phyloP scores from a whole-genome alignment of 2,797 vertebrate genomes.

The Siniperca obscura region DNA sequence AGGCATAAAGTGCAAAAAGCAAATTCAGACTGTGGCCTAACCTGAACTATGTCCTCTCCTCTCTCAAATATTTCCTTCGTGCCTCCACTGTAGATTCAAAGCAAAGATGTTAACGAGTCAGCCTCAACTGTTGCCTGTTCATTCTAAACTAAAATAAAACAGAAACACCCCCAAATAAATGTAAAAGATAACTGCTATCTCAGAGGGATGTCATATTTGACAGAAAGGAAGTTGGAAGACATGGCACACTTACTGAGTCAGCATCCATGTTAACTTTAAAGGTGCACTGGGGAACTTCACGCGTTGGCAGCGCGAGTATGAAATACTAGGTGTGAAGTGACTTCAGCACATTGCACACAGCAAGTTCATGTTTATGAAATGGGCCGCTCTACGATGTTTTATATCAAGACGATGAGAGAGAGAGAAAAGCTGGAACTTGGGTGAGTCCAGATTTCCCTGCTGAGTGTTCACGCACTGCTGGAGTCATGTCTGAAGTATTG shows the following conservation, averaged over 20 bases:
- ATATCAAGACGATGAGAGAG: background rate
- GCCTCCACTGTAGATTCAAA: background rate
- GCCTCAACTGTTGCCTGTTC: background rate
- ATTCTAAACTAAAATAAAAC: background rate
- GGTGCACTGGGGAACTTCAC: background rate
- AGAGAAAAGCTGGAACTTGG: slow-evolving; percentile 2
- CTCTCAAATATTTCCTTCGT: background rate
- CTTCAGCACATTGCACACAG: background rate
- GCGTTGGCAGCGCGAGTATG: background rate
- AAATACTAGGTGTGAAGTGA: background rate
- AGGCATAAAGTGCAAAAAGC: background rate
- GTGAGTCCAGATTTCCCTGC: slow-evolving; percentile 31
- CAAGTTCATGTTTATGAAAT: background rate
- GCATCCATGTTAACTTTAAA: background rate
- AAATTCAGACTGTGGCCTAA: background rate
- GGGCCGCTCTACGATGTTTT: slow-evolving; percentile 1
- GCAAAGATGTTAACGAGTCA: slow-evolving; percentile 2
- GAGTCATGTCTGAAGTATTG: slow-evolving; percentile 33
- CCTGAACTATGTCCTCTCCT: background rate
- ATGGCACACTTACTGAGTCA: background rate
- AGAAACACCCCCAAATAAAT: background rate
- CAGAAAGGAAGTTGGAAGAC: background rate
- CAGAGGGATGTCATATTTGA: background rate
- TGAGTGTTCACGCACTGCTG: slow-evolving; percentile 17
- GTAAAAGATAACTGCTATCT: background rate